Percentiles rank a stretch among this genome's conserved stretches.
phyloP scores from a whole-genome alignment of 2,888 invertebrate species.

The Drosophila heteroneura region DNA sequence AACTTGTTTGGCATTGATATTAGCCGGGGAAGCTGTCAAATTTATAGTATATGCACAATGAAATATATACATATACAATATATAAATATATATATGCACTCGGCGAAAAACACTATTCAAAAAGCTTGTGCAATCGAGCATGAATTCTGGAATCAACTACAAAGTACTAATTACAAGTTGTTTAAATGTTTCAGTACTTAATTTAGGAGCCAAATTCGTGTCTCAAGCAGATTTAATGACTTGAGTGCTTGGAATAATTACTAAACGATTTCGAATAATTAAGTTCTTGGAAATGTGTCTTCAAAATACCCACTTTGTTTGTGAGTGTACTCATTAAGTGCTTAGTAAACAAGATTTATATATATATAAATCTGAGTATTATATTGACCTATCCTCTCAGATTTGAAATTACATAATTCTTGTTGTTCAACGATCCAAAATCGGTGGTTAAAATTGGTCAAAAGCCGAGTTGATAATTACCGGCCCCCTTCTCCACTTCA shows the following conservation, averaged over 20 bases:
- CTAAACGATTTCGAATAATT: background rate
- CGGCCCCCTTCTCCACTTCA: background rate
- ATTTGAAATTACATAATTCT: slow-evolving; percentile 38
- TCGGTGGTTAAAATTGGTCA: slow-evolving; percentile 9
- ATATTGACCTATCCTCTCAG: slow-evolving; percentile 6
- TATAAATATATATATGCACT: background rate
- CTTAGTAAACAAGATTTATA: background rate
- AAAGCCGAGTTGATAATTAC: slow-evolving; percentile 7
- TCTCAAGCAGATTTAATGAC: background rate
- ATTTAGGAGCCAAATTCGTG: background rate
- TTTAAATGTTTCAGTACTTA: background rate
- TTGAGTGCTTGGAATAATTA: background rate
- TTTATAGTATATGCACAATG: slow-evolving; percentile 5
- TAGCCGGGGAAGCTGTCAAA: slow-evolving; percentile 23
- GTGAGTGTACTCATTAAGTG: background rate
- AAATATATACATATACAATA: background rate
- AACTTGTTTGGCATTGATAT: slow-evolving; percentile 34
- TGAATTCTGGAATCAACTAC: background rate
- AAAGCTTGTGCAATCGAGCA: background rate
- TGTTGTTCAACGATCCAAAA: slow-evolving; percentile 20
- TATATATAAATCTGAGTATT: background rate
- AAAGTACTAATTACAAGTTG: background rate
- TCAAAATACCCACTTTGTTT: background rate
- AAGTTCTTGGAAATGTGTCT: background rate
- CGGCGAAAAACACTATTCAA: background rate